These are phyloP conservation scores for Stichopus chloronotus DNA, from an alignment of 35 echinoderm and acorn worm species.

Conservation along the genomic window DNA sequence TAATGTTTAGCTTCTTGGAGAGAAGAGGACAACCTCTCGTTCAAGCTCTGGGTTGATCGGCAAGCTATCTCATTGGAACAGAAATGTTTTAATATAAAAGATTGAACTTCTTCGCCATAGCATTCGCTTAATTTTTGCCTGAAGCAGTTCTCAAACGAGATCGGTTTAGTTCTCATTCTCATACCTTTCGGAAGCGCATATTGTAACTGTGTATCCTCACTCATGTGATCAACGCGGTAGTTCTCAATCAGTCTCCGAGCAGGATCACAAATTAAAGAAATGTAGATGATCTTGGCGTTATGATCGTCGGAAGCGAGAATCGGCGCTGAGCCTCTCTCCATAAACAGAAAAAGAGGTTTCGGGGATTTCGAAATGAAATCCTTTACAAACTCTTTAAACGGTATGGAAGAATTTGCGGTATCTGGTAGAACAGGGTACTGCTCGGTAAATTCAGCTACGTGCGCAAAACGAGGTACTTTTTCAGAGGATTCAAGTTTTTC, in stretches of 20 bases:
- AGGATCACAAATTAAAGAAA: conserved; percentile 54
- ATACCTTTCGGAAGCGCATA: background rate
- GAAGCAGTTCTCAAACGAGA: conserved; percentile 33
- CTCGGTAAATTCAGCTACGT: conserved; percentile 45
- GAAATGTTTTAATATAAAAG: conserved; percentile 41
- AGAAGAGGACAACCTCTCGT: background rate
- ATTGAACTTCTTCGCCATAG: conserved; percentile 18
- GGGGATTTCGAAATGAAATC: conserved; percentile 25
- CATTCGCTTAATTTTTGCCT: background rate
- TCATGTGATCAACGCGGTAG: conserved; percentile 37
- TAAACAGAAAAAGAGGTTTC: conserved; percentile 42
- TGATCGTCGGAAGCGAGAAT: background rate
- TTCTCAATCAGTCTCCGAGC: conserved; percentile 34
- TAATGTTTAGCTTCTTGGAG: background rate
- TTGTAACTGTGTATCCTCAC: conserved; percentile 30
- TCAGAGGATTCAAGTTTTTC: conserved; percentile 10
- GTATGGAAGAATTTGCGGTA: background rate
- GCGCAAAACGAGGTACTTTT: background rate
- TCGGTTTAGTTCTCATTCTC: conserved; percentile 35
- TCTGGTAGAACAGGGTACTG: conserved; percentile 37
- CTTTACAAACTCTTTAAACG: conserved; percentile 1
- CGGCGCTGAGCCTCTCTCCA: conserved; percentile 33
- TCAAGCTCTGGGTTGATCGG: background rate
- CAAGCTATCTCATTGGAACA: background rate
- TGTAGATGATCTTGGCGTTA: conserved; percentile 1